Base-by-base conservation (phyloP, 2,888 invertebrate species). In the Flexamia atlantica region DNA sequence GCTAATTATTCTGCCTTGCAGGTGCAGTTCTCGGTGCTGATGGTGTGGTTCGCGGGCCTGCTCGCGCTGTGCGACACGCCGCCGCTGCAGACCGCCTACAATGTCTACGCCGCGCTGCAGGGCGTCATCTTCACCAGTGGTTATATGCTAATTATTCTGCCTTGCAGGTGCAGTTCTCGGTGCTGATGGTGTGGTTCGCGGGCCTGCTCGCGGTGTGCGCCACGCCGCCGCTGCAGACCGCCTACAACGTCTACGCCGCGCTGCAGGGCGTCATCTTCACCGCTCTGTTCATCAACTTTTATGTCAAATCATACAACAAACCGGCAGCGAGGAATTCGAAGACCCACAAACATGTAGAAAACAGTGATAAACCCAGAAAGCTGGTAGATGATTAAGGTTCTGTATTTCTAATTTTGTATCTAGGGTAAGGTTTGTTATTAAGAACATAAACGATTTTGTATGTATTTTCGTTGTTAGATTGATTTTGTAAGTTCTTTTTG, bases 261-360 rank as follows among this genome's bases (percentile, higher is more conserved):
- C 81, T 81, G n/a, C 84, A 84, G 46, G 84, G 82, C 14, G 57
- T 84, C 30, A 28, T 53, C 17, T 84, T 84, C 64, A 84, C 76
- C 4, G 28, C 57, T 0, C 17, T 84, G 64, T 84, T 84, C 25
- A 46, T 72, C 7, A 84, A 82, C 30, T 84, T 84, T 36, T 84
- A 84, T 23, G 53, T 74, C 32, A 84, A 82, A 32, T 82, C 84
- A 14, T 84, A 84, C 28, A 46, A 23, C 10, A 84, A 81, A 60
- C 50, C 72, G 36, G 12, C 46, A 12, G 74, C 30, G 32, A 82
- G 74, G 14, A 57, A 30, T 46, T 68, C 70, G 32, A 80, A 57
- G n/a, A 2, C 32, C 17, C 30, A 30, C 14, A 36, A 53, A 72
- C 36, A 10, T 40, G 25, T 28, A 5, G 64, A 64, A 64, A 64